Base-by-base conservation (phyloP, 2,113 vertebrate genomes). In the Pterocles gutturalis region DNA sequence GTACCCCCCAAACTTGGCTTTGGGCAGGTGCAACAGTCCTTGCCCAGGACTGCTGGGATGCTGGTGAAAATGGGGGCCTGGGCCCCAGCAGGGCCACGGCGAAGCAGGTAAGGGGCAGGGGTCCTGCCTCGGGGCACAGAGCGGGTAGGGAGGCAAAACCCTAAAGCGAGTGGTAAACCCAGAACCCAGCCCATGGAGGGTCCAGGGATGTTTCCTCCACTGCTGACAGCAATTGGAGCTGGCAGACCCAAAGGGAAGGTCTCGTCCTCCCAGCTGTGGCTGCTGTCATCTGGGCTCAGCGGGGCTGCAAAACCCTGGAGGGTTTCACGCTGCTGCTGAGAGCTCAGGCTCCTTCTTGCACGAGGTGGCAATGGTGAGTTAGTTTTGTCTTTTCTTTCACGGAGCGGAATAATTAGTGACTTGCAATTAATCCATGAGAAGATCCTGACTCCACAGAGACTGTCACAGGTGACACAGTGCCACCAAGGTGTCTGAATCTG, bases 371-470 rank as follows among this genome's bases (percentile, higher is more conserved):
- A 41, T 9, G 79, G 31, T 1, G 38, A 49, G 53, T 45, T 85
- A 45, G 43, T 58, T 76, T 61, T 43, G 24, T 41, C 65, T 71
- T 46, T 28, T 25, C 17, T 71, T 62, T 33, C 20, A 4, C 34
- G 2, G 6, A 71, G 43, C 33, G 18, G 31, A 9, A 18, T 34
- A 66, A 85, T 82, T 24, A 90, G 61, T 9, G 55, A 21, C 65
- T 45, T 0, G 3, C 46, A 53, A 45, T 26, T 57, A 64, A 15
- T 53, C 38, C 2, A 0, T 17, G 36, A 61, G 64, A 67, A 17
- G 38, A 36, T 46, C 36, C 45, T 21, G 46, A 20, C 14, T 25
- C 33, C 21, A 28, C 26, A 19, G 26, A 60, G 45, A 16, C 21
- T 4, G 7, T 24, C 18, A 26, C 31, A 25, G 19, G 28, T 25